Base-by-base conservation (phyloP, 1,140 invertebrate species). In the Helicoverpa armigera region DNA sequence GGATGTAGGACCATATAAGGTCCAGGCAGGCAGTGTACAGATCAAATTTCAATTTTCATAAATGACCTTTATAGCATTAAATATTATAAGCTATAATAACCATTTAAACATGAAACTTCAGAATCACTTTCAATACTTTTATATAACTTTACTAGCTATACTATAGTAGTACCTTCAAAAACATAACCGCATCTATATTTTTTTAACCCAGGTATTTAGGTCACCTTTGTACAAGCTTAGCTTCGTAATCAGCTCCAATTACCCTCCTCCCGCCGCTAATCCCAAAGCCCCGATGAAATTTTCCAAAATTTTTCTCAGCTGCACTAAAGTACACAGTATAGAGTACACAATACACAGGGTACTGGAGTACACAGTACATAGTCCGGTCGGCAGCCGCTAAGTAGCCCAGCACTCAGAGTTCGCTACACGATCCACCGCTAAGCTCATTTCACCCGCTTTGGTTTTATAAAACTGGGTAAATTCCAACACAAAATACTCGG, bases 381-480 rank as follows among this genome's bases (percentile, higher is more conserved):
- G 61, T 67, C 48, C 63, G 29, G 60, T 43, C 81, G 58, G 31
- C 58, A 82, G 78, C 82, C 85, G 84, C 86, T 90, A 89, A 90
- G 89, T 88, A 88, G 86, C 83, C 75, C 73, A 65, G 83, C 88
- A 87, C 89, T 86, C 86, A 78, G 86, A 70, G 58, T 50, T 54
- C 65, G 79, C 83, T 81, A 61, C 82, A 80, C 83, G 83, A 86
- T 84, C 82, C 85, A 79, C 86, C 87, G 85, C 90, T 93, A 93
- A 93, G 92, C 92, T 91, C 88, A 89, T 91, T 91, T 86, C 88
- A 81, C 87, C 86, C 88, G 91, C 88, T 92, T 89, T 89, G 90
- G 85, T 93, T 92, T 91, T 91, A 93, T 93, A 91, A 92, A 91
- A 91, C 88, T 91, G 87, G 85, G 87, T 89, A 90, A 90, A 92